Evolutionary conservation across 2,888 invertebrate species (phyloP), one percentile per base, ranked within the genome.

Genomic region (Synanthedon formicaeformis): DNA sequence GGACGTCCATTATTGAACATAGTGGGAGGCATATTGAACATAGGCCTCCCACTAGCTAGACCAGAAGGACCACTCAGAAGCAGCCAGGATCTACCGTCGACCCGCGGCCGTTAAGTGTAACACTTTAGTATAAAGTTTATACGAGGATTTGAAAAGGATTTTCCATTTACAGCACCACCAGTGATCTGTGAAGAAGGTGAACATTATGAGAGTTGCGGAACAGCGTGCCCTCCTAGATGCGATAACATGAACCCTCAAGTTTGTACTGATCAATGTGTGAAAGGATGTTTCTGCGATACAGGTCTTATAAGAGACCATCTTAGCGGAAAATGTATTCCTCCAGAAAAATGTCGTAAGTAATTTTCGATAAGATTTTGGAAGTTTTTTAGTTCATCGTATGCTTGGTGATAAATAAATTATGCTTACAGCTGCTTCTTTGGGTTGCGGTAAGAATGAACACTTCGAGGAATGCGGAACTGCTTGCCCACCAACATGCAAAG

Each of bases 191-290:
- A 18, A 13, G 34, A 50, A 50, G 34, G 14, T 40, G 50, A 50
- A 50, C 34, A 50, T n/a, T 50, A 13, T 50, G 40, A 27, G 23
- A 34, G 14, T 4, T 57, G 56, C 34, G 56, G 56, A 3, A 51
- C 53, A 0, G 56, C 56, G 3, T 57, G 56, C 3, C 55, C 55
- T 2, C 13, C 52, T 10, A 57, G 55, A 13, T 57, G 56, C 27
- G 50, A 53, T 18, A 51, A 54, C 40, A 34, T 45, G 12, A 52
- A 52, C 23, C 41, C 40, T n/a, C 10, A 16, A 13, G 40, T 18
- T 3, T 57, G 57, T 52, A 57, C 55, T 4, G 2, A 12, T 4
- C 27, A 52, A 13, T 52, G 52, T 45, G 52, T 52, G 12, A 12
- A 3, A 16, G 52, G 52, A n/a, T 52, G 52, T n/a, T 52, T 52